These are phyloP conservation scores for Stomatorhinus ivindoensis DNA, from an alignment of 2,113 vertebrate genomes.

Conservation along the genomic window DNA sequence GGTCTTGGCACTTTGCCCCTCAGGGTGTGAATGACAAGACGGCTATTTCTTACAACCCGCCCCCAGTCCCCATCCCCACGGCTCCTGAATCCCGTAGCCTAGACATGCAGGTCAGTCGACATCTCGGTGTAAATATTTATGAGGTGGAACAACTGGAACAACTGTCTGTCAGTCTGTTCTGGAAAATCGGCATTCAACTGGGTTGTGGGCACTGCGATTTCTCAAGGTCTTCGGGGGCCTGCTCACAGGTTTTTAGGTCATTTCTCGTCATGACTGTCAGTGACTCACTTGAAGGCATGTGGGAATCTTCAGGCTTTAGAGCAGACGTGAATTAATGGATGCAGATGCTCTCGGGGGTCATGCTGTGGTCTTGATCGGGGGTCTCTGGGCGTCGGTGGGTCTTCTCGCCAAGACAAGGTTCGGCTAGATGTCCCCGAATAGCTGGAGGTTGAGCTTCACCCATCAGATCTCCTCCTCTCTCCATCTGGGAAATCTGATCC, in stretches of 20 bases:
- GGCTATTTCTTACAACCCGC: not conserved
- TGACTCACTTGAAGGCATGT: slow-evolving; percentile 40
- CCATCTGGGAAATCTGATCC: slow-evolving; percentile 22
- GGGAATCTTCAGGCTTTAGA: slow-evolving; percentile 23
- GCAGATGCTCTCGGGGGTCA: not conserved
- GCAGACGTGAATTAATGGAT: not conserved
- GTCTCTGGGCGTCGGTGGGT: slow-evolving; percentile 7
- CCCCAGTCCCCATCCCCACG: not conserved
- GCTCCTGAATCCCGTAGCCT: slow-evolving; percentile 20
- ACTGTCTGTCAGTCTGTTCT: slow-evolving; percentile 25
- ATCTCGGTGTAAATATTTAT: slow-evolving; percentile 37
- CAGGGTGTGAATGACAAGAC: not conserved
- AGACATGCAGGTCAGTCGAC: slow-evolving; percentile 24
- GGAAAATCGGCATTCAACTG: slow-evolving; percentile 17
- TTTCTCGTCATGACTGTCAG: slow-evolving; percentile 41
- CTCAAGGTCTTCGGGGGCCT: slow-evolving; percentile 30
- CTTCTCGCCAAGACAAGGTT: not conserved
- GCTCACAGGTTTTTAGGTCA: slow-evolving; percentile 42
- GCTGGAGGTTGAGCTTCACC: not conserved
- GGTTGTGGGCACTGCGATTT: slow-evolving; percentile 7
- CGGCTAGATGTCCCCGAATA: not conserved
- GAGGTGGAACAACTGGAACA: slow-evolving; percentile 20
- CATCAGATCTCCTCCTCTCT: slow-evolving; percentile 16
- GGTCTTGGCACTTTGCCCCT: not conserved
- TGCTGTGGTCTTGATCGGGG: not conserved